phyloP scores from a whole-genome alignment of 2,113 vertebrate genomes.

The Nothoprocta pentlandii region DNA sequence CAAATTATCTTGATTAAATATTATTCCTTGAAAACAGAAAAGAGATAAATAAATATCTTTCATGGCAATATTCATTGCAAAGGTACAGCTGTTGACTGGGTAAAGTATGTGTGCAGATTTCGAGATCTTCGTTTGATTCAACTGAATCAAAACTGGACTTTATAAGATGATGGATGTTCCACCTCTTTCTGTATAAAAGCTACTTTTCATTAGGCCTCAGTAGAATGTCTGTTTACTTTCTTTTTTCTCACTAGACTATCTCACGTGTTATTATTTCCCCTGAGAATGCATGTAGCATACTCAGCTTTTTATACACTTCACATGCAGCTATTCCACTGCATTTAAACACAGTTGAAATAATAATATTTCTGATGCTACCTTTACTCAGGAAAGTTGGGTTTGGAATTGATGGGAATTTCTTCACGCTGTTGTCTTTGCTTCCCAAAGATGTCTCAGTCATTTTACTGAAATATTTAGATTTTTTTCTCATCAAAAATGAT shows the following conservation, averaged over 20 bases:
- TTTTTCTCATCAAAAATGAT: not conserved
- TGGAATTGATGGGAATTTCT: not conserved
- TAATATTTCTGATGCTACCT: not conserved
- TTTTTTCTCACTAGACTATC: not conserved
- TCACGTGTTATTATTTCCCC: rapidly evolving
- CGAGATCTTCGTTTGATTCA: not conserved
- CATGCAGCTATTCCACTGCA: not conserved
- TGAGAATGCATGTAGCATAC: not conserved
- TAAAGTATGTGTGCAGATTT: not conserved
- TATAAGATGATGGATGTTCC: not conserved
- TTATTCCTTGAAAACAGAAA: not conserved
- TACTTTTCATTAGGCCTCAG: not conserved
- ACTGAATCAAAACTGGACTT: not conserved
- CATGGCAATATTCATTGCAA: not conserved
- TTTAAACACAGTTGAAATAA: not conserved
- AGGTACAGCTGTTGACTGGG: not conserved
- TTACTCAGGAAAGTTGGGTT: not conserved
- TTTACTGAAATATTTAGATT: not conserved
- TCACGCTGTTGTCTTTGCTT: not conserved
- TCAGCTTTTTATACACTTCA: not conserved
- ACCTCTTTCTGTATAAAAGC: not conserved
- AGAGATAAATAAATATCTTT: not conserved
- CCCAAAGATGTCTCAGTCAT: not conserved
- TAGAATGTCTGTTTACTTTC: not conserved
- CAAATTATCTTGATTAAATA: not conserved